A percentile compares a stretch with the other conserved stretches of the same genome.
These are phyloP conservation scores for Penaeus indicus DNA, from an alignment of 1,140 invertebrate genomes.

Conservation along the genomic window DNA sequence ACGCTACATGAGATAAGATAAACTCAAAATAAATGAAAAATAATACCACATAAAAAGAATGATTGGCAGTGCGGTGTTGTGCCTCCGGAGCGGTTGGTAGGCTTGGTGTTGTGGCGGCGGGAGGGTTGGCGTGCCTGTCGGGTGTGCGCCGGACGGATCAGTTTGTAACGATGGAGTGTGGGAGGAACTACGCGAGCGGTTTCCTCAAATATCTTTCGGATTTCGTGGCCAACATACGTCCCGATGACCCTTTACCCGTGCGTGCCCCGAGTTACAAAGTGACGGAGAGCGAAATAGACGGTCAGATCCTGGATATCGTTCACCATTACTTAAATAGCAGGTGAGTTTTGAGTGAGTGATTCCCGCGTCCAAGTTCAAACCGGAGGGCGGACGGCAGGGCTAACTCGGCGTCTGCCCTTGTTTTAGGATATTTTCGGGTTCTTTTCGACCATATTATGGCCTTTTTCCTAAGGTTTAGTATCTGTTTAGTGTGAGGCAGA, in stretches of 20 bases:
- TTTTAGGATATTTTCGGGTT: too few species aligned
- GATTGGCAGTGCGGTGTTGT: too few species aligned
- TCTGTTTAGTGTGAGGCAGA: too few species aligned
- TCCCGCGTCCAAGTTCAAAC: slow-evolving; percentile 31
- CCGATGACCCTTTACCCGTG: slow-evolving; percentile 81
- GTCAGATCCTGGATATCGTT: slow-evolving; percentile 83
- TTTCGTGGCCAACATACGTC: slow-evolving; percentile 78
- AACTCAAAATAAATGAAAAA: too few species aligned
- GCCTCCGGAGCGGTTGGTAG: background rate
- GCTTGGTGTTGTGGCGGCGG: background rate
- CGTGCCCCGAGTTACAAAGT: slow-evolving; percentile 79
- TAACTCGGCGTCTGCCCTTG: too few species aligned
- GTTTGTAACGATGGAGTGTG: slow-evolving; percentile 63
- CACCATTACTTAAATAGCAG: slow-evolving; percentile 82
- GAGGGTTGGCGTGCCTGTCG: too few species aligned
- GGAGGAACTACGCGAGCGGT: slow-evolving; percentile 57
- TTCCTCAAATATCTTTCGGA: slow-evolving; percentile 77
- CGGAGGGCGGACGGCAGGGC: too few species aligned
- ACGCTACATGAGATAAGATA: too few species aligned
- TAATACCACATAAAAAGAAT: too few species aligned
- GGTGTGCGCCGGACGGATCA: slow-evolving; percentile 13
- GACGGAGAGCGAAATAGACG: slow-evolving; percentile 78
- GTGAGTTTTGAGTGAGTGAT: slow-evolving; percentile 72
- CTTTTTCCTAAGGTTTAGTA: too few species aligned
- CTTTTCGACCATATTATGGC: too few species aligned